Conservation (phyloP, 2,888 invertebrate genomes). For the Ptilodon capucinus region DNA sequence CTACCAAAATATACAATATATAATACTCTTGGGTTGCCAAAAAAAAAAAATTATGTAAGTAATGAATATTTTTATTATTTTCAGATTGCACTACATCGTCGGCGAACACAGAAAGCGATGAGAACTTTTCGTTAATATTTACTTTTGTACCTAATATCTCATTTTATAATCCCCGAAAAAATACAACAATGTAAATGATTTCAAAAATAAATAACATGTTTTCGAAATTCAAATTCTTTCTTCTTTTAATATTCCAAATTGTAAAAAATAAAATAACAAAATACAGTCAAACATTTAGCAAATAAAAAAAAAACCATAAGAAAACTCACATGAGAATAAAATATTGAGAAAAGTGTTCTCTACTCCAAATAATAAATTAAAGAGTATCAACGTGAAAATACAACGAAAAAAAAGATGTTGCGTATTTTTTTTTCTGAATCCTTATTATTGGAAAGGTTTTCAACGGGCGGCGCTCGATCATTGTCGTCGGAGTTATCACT, state of each 20-base stretch:
- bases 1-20: too few species aligned
- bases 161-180: neutral
- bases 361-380: neutral
- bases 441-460: constrained; percentile 1
- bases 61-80: neutral
- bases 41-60: too few species aligned
- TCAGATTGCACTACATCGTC: neutral
- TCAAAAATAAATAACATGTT: constrained; percentile 1
- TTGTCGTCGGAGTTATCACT: constrained; percentile 43
- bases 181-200: neutral
- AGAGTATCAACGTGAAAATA: neutral
- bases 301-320: neutral
- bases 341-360: neutral
- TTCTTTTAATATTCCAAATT: neutral
- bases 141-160: neutral
- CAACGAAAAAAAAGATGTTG: neutral
- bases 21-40: too few species aligned
- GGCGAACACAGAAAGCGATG: neutral
- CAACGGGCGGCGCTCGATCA: constrained; percentile 32
- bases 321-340: neutral
- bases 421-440: neutral
- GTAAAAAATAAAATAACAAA: neutral
- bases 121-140: neutral
- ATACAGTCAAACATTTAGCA: neutral
- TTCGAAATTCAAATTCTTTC: neutral